These are phyloP conservation scores for Gadus macrocephalus DNA, from an alignment of 2,113 vertebrate genomes.

Conservation along the genomic window DNA sequence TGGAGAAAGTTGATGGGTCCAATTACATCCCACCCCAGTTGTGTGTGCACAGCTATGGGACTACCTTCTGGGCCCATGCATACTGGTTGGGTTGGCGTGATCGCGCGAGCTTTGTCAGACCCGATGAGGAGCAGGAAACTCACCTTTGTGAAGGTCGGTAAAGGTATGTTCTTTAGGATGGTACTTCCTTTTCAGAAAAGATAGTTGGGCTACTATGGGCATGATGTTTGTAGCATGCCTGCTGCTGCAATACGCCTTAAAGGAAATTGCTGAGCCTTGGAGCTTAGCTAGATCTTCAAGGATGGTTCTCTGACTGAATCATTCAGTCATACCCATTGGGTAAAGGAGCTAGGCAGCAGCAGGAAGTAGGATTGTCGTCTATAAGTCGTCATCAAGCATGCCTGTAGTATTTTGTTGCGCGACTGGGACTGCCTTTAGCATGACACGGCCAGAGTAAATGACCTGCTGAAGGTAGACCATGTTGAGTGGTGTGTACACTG, in stretches of 20 bases:
- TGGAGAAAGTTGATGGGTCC: too few species aligned
- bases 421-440: neutral
- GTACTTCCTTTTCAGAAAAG: neutral
- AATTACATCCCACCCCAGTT: too few species aligned
- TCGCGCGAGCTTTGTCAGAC: neutral
- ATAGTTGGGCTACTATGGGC: neutral
- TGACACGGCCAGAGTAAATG: too few species aligned
- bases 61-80: neutral
- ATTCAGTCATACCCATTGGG: neutral
- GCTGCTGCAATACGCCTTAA: neutral
- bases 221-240: neutral
- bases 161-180: neutral
- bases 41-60: neutral
- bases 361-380: neutral
- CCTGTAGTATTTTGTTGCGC: neutral
- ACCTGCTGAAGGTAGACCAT: too few species aligned
- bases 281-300: neutral
- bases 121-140: neutral
- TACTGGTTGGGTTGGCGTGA: neutral
- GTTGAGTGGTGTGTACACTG: too few species aligned
- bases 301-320: neutral
- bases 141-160: neutral
- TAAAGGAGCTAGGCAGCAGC: neutral
- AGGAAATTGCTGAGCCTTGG: neutral
- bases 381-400: neutral